Evolutionary conservation across 2,797 vertebrate species (phyloP).

Genomic region (Loriculus beryllinus): DNA sequence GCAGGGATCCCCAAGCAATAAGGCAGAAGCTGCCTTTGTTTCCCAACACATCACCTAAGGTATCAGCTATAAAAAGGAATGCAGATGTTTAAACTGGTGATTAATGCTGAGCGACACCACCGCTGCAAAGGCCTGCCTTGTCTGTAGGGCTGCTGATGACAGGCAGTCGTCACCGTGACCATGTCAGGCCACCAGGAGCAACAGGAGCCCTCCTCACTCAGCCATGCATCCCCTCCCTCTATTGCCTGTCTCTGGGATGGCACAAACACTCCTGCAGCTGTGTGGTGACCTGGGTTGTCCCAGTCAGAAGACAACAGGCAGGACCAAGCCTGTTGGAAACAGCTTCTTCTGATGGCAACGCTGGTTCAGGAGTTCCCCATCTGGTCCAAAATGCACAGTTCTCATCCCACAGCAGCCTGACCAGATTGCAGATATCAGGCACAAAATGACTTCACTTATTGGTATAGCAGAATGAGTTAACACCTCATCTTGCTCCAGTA

Average conservation of each 20-base stretch:
- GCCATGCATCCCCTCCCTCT: not conserved
- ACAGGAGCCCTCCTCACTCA: accelerated
- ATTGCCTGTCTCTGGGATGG: not conserved
- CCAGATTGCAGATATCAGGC: not conserved
- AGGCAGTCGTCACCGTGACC: not conserved
- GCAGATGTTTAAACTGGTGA: not conserved
- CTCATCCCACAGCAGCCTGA: not conserved
- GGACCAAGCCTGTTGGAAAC: not conserved
- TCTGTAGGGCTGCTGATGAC: not conserved
- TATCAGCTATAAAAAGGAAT: not conserved
- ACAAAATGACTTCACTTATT: not conserved
- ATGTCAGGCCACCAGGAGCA: not conserved
- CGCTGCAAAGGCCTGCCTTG: not conserved
- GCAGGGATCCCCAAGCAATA: not conserved
- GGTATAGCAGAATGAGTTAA: not conserved
- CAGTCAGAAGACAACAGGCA: not conserved
- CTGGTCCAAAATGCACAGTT: not conserved
- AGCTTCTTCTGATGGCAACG: not conserved
- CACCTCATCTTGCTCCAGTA: not conserved
- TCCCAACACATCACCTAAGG: not conserved
- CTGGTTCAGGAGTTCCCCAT: not conserved
- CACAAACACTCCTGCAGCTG: not conserved
- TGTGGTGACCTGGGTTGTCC: not conserved
- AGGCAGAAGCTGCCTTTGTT: not conserved
- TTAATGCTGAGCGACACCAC: not conserved